Evolutionary conservation across 30 jellyfish, hydroid and myxozoan species (phyloP).

Genomic region (Hydra vulgaris): DNA sequence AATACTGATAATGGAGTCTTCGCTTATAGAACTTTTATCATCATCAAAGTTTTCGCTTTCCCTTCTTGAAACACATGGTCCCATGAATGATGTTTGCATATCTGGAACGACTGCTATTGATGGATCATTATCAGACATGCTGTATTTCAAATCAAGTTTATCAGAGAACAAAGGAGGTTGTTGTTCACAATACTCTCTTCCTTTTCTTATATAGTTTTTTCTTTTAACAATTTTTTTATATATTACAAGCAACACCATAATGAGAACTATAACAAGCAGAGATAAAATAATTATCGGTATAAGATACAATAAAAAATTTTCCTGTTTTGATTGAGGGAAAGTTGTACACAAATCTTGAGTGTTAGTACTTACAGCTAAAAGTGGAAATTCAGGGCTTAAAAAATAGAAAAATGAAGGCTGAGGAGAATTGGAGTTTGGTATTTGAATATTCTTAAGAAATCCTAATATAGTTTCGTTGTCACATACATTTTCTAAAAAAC

Average conservation of each 20-base stretch:
- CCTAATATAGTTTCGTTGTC: not conserved
- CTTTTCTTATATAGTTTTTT: not conserved
- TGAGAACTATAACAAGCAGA: not conserved
- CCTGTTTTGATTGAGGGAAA: not conserved
- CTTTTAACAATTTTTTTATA: not conserved
- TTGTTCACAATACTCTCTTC: not conserved
- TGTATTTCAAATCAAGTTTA: not conserved
- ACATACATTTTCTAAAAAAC: not conserved
- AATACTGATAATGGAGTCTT: not conserved
- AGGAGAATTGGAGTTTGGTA: not conserved
- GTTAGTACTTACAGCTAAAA: not conserved
- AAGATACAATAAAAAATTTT: not conserved
- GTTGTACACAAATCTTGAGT: not conserved
- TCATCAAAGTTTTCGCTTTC: not conserved
- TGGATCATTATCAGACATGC: not conserved
- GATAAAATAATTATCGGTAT: not conserved
- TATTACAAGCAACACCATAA: not conserved
- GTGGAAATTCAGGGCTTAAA: not conserved
- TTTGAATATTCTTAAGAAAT: not conserved
- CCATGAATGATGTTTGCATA: not conserved
- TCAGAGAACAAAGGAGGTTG: constrained; percentile 2
- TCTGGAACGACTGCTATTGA: not conserved
- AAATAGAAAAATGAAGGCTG: not conserved
- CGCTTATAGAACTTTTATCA: not conserved
- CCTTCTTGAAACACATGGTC: not conserved